Evolutionary conservation across 2,113 vertebrate species (phyloP), one percentile per base, ranked within the genome.

Genomic region (Pithys albifrons): DNA sequence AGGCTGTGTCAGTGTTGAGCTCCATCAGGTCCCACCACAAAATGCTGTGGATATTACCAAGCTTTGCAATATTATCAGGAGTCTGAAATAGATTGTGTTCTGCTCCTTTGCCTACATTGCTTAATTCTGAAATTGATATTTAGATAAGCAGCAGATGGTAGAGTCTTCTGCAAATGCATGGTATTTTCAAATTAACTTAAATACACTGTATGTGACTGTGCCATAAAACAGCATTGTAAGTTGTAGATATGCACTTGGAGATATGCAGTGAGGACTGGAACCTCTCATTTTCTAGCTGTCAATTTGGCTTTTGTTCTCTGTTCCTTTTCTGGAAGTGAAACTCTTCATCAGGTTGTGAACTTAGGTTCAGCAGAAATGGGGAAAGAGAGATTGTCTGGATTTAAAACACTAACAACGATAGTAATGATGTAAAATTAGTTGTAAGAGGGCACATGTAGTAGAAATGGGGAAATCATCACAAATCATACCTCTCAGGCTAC

Each of bases 81-180:
- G 39, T 83, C 91, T 55, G 33, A 25, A 85, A 51, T 4, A 59
- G 43, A 43, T 39, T 41, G 37, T 33, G 9, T 70, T 82, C 81
- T 66, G n/a, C 41, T 82, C 71, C 62, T 87, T 88, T 91, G 48
- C 52, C 74, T 82, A 6, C 25, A 1, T 22, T 66, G 64, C 59
- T 93, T 73, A 73, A 76, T 77, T 91, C 84, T 92, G 57, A 67
- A 77, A 65, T 20, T 59, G 70, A 43, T 75, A 57, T 61, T 31
- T 87, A 70, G 78, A 39, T 76, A 73, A 86, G 62, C 71, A 94
- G 75, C 66, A 95, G 88, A 89, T 83, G 91, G 87, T 58, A 76
- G 73, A 69, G 81, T 59, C 33, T 93, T 87, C 31, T 93, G 75
- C 10, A 94, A 90, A 62, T 43, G 37, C 19, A 5, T 45, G 41